Conservation (phyloP, 2,888 invertebrate species). For the Drosophila meridiana region DNA sequence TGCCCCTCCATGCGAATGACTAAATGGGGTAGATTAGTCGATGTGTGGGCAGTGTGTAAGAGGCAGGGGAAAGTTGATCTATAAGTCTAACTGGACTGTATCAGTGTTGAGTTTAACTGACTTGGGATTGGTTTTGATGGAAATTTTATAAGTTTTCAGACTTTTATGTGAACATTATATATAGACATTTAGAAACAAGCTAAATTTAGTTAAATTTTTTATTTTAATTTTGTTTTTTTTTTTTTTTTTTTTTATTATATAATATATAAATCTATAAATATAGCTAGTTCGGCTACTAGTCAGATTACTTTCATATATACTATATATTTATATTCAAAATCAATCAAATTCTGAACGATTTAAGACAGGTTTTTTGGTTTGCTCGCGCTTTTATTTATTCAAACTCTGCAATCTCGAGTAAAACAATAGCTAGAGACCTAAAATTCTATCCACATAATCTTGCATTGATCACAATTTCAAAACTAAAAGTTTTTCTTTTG, state of each 20-base stretch:
- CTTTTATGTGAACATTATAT: no score
- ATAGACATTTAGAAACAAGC: no score
- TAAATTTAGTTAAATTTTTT: no score
- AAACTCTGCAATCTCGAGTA: background rate
- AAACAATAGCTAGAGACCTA: background rate
- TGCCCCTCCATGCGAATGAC: background rate
- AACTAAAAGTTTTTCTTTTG: background rate
- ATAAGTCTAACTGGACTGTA: no score
- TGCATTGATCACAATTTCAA: background rate
- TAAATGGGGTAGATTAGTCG: slow-evolving; percentile 1
- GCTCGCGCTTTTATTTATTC: background rate
- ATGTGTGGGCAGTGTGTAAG: background rate
- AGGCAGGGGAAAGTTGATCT: background rate
- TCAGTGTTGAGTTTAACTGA: background rate
- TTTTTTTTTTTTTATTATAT: no score
- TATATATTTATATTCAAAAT: background rate
- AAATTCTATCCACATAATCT: background rate
- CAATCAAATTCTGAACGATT: background rate
- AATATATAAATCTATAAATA: no score
- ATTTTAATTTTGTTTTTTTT: no score
- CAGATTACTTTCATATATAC: no score
- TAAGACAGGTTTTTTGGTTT: background rate
- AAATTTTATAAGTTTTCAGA: background rate
- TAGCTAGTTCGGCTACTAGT: no score
- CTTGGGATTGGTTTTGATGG: background rate